Percentiles rank a stretch among this genome's conserved stretches.
These are phyloP conservation scores for Sturmia bella DNA, from an alignment of 2,888 invertebrate genomes.

Conservation along the genomic window DNA sequence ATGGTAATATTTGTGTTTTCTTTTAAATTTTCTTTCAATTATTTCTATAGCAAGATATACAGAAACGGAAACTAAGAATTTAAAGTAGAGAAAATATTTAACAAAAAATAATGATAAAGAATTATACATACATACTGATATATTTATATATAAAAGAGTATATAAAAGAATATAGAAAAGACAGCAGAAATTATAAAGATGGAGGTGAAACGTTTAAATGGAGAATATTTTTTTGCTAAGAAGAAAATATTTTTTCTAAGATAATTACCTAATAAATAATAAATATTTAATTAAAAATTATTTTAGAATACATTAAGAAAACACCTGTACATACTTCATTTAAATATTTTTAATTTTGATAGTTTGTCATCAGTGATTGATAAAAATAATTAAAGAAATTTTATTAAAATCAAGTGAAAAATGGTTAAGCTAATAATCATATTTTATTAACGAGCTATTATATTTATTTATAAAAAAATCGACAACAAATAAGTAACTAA, in stretches of 20 bases:
- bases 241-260: conserved; percentile 63
- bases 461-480: conserved; percentile 25
- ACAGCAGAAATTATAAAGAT: conserved; percentile 37
- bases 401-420: too few species aligned
- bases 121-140: conserved; percentile 53
- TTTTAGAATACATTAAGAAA: conserved; percentile 33
- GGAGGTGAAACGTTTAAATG: conserved; percentile 23
- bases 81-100: conserved; percentile 64
- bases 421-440: too few species aligned
- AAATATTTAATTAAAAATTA: conserved; percentile 31
- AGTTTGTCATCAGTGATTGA: not conserved
- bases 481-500: conserved; percentile 13
- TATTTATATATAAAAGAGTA: conserved; percentile 60
- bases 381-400: not conserved
- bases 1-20: conserved; percentile 5
- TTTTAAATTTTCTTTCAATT: conserved; percentile 35
- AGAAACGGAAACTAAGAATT: conserved; percentile 71
- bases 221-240: conserved; percentile 51
- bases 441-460: conserved; percentile 44
- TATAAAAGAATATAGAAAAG: conserved; percentile 4
- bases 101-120: conserved; percentile 44
- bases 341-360: conserved; percentile 12
- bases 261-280: conserved; percentile 35
- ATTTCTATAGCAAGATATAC: conserved; percentile 73
- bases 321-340: conserved; percentile 2